Conservation (phyloP, 2,113 vertebrate species). For the Procavia capensis region DNA sequence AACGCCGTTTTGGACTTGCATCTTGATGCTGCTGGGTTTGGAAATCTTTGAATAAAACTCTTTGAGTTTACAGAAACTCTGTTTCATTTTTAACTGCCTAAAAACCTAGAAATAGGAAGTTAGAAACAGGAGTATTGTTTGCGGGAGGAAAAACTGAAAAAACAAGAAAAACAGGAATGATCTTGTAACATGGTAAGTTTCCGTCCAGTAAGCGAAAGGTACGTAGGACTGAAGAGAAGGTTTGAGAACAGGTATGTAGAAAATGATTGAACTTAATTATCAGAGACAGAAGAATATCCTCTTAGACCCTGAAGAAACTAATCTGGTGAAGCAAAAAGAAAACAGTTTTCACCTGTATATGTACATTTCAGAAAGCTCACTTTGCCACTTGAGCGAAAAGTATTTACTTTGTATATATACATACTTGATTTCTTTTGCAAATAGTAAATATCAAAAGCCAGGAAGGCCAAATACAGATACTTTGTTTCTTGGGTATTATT, state of each 20-base stretch:
- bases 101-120: neutral
- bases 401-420: slow-evolving; percentile 77
- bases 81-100: neutral
- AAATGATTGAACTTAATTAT: slow-evolving; percentile 67
- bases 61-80: neutral
- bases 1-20: neutral
- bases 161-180: neutral
- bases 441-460: slow-evolving; percentile 80
- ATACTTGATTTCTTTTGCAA: slow-evolving; percentile 80
- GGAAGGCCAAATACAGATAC: slow-evolving; percentile 63
- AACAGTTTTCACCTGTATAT: slow-evolving; percentile 61
- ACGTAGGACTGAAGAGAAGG: neutral
- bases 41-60: neutral
- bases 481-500: slow-evolving; percentile 63
- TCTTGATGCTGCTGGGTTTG: neutral
- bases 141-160: neutral
- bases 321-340: slow-evolving; percentile 55
- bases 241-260: slow-evolving; percentile 28
- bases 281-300: slow-evolving; percentile 60
- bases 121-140: neutral
- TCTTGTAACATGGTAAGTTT: neutral
- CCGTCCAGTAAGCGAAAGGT: slow-evolving; percentile 38
- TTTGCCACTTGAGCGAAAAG: slow-evolving; percentile 68
- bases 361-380: slow-evolving; percentile 62
- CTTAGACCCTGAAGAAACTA: slow-evolving; percentile 69